Evolutionary conservation across 2,888 invertebrate species (phyloP), one percentile per base, ranked within the genome.

Genomic region (Protophormia terraenovae): DNA sequence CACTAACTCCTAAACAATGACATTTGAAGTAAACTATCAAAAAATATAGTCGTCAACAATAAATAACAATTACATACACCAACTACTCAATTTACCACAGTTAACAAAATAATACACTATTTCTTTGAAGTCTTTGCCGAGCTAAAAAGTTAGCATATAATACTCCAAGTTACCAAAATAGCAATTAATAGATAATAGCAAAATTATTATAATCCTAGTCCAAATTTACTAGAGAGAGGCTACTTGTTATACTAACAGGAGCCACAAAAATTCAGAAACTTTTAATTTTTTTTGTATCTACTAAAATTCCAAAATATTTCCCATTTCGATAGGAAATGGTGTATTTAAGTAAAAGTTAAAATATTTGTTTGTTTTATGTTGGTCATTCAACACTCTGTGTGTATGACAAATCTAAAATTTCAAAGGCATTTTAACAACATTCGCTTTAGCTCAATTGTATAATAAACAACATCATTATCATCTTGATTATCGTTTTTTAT

Each of bases 1-100:
- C 29, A 27, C 64, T 29, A 24, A n/a, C n/a, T n/a, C n/a, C n/a
- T 53, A 41, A 78, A 64, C 64, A 79, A 64, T 64, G 64, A 64
- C 29, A 55, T 72, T 64, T 50, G 72, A 72, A 79, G 24, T 45
- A 72, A n/a, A 41, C 64, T 64, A 72, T 72, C 66, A 27, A 73
- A 62, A 35, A 27, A 27, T 53, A 53, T 45, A 50, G 19, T 35
- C 41, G 29, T 41, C 24, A 55, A 45, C 24, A 35, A 55, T 41
- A 78, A 60, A 60, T 58, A 69, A 60, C 69, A 72, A 53, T 71
- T 62, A 41, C 24, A 27, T 32, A 38, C 5, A 29, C n/a, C n/a
- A n/a, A n/a, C 50, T 19, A 22, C 50, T 64, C 35, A 45, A 45
- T 55, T 69, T 53, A 64, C 32, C 38, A n/a, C n/a, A 45, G 41